Evolutionary conservation across 1,140 invertebrate genomes (phyloP), one percentile per base, ranked within the genome.

Genomic region (Drosophila melanica): DNA sequence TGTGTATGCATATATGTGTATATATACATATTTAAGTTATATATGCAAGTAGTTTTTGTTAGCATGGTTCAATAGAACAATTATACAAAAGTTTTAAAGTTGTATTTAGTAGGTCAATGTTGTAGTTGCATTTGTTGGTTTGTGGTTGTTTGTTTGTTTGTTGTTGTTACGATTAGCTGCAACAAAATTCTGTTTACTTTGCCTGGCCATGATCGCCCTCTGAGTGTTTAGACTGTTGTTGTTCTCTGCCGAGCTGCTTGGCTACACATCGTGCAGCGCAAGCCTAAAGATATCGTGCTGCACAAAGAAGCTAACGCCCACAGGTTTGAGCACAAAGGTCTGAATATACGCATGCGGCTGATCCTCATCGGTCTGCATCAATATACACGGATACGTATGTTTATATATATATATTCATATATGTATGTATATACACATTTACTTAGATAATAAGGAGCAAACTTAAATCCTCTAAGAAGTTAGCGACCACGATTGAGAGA

Each of bases 281-380:
- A 98, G 94, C 92, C 97, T 94, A 94, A 98, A 98, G 91, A 97
- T 95, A 93, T 98, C 97, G 92, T 98, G 97, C 93, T 97, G 96
- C 85, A 98, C 95, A 93, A 96, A 98, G 94, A 97, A 98, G 92
- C 95, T 96, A 87, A 94, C 96, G 92, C 94, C 95, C 87, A 96
- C 94, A 75, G 96, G 96, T 93, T 97, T 98, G 93, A 98, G 93
- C 69, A 98, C 95, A 95, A 98, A 98, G 78, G 95, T 96, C 94
- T 98, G 97, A 91, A 95, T 95, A 94, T 97, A 98, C 78, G 96
- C 96, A 93, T 98, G 97, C 75, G 97, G 96, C 87, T 95, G 96
- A 94, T 98, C 97, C 89, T 98, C 96, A 93, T 98, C 97, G 85
- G 97, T 98, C 97, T 87, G 73, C 69, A 72, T 71, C 45, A 54